Conservation (phyloP, 2,888 invertebrate species). For the Brassicogethes aeneus region DNA sequence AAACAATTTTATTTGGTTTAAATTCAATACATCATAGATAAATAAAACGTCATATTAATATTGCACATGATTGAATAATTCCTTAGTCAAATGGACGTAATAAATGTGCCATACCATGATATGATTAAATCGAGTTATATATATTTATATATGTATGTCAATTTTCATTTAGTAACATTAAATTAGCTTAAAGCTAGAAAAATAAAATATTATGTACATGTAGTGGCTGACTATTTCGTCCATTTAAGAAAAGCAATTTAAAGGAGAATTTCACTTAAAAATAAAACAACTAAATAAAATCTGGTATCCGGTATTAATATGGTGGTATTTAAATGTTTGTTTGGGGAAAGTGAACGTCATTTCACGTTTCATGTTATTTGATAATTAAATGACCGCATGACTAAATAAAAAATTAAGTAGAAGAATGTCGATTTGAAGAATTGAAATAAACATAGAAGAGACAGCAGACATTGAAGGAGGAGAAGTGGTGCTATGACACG, state of each 20-base stretch:
- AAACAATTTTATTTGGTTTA: slow-evolving; percentile 44
- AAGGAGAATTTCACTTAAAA: slow-evolving; percentile 25
- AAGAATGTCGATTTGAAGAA: not conserved
- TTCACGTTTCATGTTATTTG: too few species aligned
- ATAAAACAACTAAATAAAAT: slow-evolving; percentile 34
- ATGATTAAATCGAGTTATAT: slow-evolving; percentile 21
- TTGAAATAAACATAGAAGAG: slow-evolving; percentile 24
- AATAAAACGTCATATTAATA: slow-evolving; percentile 43
- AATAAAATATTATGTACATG: slow-evolving; percentile 36
- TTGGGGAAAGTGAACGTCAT: too few species aligned
- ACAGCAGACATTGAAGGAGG: slow-evolving; percentile 23
- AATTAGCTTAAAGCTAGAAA: slow-evolving; percentile 34
- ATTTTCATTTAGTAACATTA: slow-evolving; percentile 16
- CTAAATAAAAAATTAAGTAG: slow-evolving; percentile 11
- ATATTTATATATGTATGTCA: not conserved
- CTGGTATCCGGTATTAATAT: not conserved
- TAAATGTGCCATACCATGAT: slow-evolving; percentile 27
- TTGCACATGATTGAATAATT: slow-evolving; percentile 42
- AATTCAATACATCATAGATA: slow-evolving; percentile 43
- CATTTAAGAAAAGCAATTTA: slow-evolving; percentile 29
- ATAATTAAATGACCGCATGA: too few species aligned
- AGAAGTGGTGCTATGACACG: slow-evolving; percentile 36
- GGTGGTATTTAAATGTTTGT: too few species aligned
- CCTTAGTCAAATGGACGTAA: slow-evolving; percentile 41
- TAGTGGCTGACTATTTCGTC: slow-evolving; percentile 38